These are phyloP conservation scores for Propithecus coquereli DNA, from an alignment of 2,113 vertebrate genomes.

Conservation along the genomic window DNA sequence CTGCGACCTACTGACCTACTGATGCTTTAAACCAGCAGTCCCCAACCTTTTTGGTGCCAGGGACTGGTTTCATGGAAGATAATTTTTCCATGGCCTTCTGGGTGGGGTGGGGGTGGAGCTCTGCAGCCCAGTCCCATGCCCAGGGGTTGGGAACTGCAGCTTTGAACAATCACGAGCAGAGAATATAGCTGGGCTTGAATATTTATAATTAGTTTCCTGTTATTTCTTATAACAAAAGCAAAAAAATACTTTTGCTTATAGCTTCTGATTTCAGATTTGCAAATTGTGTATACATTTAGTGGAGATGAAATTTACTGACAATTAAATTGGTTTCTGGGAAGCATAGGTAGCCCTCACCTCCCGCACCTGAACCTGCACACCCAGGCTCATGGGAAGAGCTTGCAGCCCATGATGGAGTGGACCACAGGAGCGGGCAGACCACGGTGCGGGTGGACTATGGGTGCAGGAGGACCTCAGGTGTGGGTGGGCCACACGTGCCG, in stretches of 20 bases:
- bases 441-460: not conserved
- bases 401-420: not conserved
- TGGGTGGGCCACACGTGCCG: not conserved
- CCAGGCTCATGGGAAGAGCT: not conserved
- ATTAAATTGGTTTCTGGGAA: not conserved
- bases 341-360: not conserved
- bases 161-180: not conserved
- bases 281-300: rapidly evolving
- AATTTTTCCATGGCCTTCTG: too few relatives aligned
- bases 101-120: too few relatives aligned
- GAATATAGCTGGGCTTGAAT: not conserved
- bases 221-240: not conserved
- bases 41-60: too few relatives aligned
- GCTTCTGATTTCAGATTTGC: not conserved
- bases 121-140: too few relatives aligned
- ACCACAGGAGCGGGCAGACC: rapidly evolving
- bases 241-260: not conserved
- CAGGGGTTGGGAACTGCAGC: too few relatives aligned
- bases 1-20: rapidly evolving
- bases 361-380: not conserved
- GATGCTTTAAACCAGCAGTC: too few relatives aligned
- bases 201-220: not conserved
- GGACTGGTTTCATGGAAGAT: too few relatives aligned
- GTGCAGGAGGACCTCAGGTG: not conserved
- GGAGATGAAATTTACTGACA: not conserved